These are phyloP conservation scores for Drosophila gaucha DNA, from an alignment of 2,888 invertebrate species.

Conservation along the genomic window DNA sequence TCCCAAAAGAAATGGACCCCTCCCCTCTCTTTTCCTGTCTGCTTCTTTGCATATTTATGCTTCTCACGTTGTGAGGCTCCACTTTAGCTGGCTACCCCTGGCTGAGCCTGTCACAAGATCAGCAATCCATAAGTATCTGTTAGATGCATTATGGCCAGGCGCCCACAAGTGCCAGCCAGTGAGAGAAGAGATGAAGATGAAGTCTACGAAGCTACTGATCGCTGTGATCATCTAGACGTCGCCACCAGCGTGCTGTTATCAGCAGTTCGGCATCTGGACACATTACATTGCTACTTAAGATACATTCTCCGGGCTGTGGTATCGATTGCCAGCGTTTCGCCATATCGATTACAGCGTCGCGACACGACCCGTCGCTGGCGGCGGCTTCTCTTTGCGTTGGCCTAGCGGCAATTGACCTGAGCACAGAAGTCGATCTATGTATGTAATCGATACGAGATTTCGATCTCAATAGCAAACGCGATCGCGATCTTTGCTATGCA, in stretches of 20 bases:
- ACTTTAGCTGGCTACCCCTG: slow-evolving; percentile 39
- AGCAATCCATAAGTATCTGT: slow-evolving; percentile 45
- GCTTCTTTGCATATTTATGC: slow-evolving; percentile 59
- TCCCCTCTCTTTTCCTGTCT: slow-evolving; percentile 3
- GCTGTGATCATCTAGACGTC: slow-evolving; percentile 51
- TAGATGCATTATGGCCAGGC: slow-evolving; percentile 52
- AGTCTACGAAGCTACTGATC: slow-evolving; percentile 58
- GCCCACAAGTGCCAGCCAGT: slow-evolving; percentile 58
- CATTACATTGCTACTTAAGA: slow-evolving; percentile 78
- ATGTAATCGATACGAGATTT: slow-evolving; percentile 76
- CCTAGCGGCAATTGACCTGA: slow-evolving; percentile 71
- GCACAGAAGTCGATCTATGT: slow-evolving; percentile 79
- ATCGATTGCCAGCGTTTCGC: slow-evolving; percentile 59
- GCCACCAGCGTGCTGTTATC: slow-evolving; percentile 59
- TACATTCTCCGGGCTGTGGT: slow-evolving; percentile 57
- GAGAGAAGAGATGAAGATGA: slow-evolving; percentile 2
- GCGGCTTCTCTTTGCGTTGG: slow-evolving; percentile 51
- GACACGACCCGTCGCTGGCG: slow-evolving; percentile 8
- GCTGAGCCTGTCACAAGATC: slow-evolving; percentile 56
- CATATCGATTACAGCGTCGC: slow-evolving; percentile 65
- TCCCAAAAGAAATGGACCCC: slow-evolving; percentile 6
- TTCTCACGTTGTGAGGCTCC: slow-evolving; percentile 69
- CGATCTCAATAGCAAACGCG: slow-evolving; percentile 33
- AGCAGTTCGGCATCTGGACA: slow-evolving; percentile 70
- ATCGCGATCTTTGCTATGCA: slow-evolving; percentile 14